Percentiles rank a stretch among this genome's conserved stretches.
Conservation (phyloP, 1,140 invertebrate genomes). For the Dinothrombium tinctorium region DNA sequence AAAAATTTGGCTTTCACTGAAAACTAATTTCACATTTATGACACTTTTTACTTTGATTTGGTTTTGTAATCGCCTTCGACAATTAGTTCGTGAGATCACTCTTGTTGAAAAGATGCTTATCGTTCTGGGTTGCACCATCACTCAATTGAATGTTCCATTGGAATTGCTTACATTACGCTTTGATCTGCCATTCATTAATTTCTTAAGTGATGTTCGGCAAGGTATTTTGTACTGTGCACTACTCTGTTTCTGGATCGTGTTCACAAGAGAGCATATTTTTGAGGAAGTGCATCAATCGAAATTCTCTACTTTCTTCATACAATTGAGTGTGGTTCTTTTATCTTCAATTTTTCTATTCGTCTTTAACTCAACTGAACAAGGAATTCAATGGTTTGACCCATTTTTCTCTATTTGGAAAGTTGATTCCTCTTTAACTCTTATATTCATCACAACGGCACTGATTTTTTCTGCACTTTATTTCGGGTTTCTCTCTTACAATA, state of each 20-base stretch:
- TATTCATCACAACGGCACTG: slow-evolving; percentile 63
- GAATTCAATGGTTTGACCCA: slow-evolving; percentile 79
- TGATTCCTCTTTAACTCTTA: slow-evolving; percentile 72
- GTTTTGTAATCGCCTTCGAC: slow-evolving; percentile 50
- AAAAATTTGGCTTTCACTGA: slow-evolving; percentile 85
- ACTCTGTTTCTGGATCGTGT: slow-evolving; percentile 92
- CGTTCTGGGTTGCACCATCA: slow-evolving; percentile 53
- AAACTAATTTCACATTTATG: slow-evolving; percentile 75
- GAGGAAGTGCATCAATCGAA: slow-evolving; percentile 9
- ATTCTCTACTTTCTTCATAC: slow-evolving; percentile 52
- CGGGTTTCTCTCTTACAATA: slow-evolving; percentile 75
- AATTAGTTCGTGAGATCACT: slow-evolving; percentile 6
- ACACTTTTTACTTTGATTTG: slow-evolving; percentile 62
- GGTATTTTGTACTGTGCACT: slow-evolving; percentile 88
- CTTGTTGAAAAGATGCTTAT: slow-evolving; percentile 37
- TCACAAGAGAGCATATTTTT: slow-evolving; percentile 90
- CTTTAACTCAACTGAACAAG: slow-evolving; percentile 48
- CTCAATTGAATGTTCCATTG: slow-evolving; percentile 71
- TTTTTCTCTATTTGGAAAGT: slow-evolving; percentile 94
- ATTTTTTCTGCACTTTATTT: slow-evolving; percentile 78
- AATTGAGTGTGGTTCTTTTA: slow-evolving; percentile 68
- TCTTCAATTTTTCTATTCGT: slow-evolving; percentile 76
- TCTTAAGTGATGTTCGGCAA: slow-evolving; percentile 82
- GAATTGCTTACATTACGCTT: slow-evolving; percentile 74
- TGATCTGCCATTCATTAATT: slow-evolving; percentile 85